phyloP scores from a whole-genome alignment of 2,797 vertebrate genomes.

The Emydoidea blandingii region DNA sequence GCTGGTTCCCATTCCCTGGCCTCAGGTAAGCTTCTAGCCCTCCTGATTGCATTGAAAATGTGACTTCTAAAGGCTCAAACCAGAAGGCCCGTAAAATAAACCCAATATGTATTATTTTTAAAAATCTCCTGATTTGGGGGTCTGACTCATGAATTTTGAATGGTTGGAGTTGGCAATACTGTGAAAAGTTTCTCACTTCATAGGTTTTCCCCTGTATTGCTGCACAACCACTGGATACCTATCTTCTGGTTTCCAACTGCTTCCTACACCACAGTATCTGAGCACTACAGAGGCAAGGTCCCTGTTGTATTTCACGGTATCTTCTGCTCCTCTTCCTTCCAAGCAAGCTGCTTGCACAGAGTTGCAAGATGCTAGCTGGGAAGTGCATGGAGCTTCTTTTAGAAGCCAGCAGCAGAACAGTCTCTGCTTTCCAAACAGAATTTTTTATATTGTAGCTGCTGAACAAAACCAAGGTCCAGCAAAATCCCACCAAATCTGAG shows the following conservation, averaged over 20 bases:
- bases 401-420: not conserved
- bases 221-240: not conserved
- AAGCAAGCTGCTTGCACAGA: not conserved
- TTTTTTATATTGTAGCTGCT: not conserved
- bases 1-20: not conserved
- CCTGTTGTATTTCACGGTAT: not conserved
- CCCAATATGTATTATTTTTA: not conserved
- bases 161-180: not conserved
- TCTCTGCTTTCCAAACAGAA: not conserved
- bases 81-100: not conserved
- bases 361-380: not conserved
- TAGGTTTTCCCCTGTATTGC: not conserved
- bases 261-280: not conserved
- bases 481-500: conserved; percentile 23
- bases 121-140: not conserved
- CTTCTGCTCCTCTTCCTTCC: not conserved
- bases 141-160: not conserved
- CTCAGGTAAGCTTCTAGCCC: not conserved
- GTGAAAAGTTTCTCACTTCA: not conserved
- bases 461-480: not conserved
- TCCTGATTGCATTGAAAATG: not conserved
- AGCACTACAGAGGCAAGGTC: not conserved
- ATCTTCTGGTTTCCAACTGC: not conserved
- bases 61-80: not conserved
- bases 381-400: not conserved